Conservation (phyloP, 2,888 invertebrate species). For the Lymantria dispar region DNA sequence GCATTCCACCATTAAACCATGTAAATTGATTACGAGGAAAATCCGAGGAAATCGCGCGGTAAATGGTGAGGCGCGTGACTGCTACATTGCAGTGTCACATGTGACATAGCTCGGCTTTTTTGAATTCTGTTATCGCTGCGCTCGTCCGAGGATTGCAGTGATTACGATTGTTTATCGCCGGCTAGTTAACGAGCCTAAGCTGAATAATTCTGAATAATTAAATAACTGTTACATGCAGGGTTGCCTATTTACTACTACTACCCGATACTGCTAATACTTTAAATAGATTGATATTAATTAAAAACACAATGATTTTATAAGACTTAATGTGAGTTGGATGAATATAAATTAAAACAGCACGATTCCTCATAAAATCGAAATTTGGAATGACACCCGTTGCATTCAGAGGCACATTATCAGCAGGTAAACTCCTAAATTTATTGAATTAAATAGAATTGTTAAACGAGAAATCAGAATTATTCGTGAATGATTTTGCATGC, state of each 20-base stretch:
- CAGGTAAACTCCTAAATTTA: conserved; percentile 7
- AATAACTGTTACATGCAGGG: conserved; percentile 29
- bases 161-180: conserved; percentile 58
- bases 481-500: conserved; percentile 64
- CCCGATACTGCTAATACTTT: conserved; percentile 5
- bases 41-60: conserved; percentile 71
- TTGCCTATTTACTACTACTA: too few species aligned
- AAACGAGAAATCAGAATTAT: conserved; percentile 19
- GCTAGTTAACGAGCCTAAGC: conserved; percentile 38
- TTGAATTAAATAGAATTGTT: conserved; percentile 21
- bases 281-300: too few species aligned
- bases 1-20: conserved; percentile 58
- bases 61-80: conserved; percentile 56
- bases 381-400: not conserved
- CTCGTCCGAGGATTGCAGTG: conserved; percentile 49
- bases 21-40: conserved; percentile 78
- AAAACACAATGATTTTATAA: not conserved
- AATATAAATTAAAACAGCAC: conserved; percentile 4
- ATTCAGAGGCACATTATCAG: not conserved
- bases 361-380: conserved; percentile 7
- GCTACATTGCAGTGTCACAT: conserved; percentile 50
- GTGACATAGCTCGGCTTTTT: conserved; percentile 56
- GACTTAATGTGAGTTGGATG: conserved; percentile 1
- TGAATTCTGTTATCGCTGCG: conserved; percentile 58
- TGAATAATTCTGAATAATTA: conserved; percentile 35